A percentile compares a stretch with the other conserved stretches of the same genome.
Evolutionary conservation across 2,113 vertebrate species (phyloP).

Genomic region (Rhinoptilus africanus): DNA sequence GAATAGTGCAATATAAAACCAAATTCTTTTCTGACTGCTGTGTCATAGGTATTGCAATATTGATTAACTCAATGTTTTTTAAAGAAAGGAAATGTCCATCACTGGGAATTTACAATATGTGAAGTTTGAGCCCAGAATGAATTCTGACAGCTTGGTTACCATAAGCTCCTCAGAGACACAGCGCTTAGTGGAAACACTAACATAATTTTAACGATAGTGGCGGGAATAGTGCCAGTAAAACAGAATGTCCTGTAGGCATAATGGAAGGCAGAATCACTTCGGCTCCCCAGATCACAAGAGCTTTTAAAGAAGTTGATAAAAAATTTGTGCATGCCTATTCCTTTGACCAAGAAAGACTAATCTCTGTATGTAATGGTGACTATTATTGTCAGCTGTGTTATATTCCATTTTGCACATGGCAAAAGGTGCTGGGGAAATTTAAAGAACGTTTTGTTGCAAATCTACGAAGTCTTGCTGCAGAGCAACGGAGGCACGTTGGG

Average conservation of each 20-base stretch:
- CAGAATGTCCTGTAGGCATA: not conserved
- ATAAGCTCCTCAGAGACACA: not conserved
- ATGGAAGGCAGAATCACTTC: not conserved
- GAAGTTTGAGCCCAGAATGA: not conserved
- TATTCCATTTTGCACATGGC: not conserved
- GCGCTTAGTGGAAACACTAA: constrained; percentile 8
- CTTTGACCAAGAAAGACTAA: not conserved
- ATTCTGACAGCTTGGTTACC: not conserved
- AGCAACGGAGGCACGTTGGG: rapidly evolving
- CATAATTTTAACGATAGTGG: not conserved
- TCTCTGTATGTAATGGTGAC: not conserved
- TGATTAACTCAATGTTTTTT: not conserved
- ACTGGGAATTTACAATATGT: not conserved
- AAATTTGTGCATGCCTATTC: not conserved
- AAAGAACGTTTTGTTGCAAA: not conserved
- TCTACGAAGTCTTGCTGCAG: not conserved
- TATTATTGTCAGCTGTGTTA: not conserved
- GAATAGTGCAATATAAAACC: not conserved
- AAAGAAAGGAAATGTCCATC: not conserved
- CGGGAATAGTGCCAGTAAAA: not conserved
- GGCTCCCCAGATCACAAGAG: not conserved
- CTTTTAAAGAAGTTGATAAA: not conserved
- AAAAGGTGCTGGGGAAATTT: not conserved
- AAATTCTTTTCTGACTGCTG: not conserved
- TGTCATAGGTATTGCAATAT: not conserved